Percentiles rank a stretch among this genome's conserved stretches.
Conservation (phyloP, 2,888 invertebrate genomes). For the Yponomeuta malinellus region DNA sequence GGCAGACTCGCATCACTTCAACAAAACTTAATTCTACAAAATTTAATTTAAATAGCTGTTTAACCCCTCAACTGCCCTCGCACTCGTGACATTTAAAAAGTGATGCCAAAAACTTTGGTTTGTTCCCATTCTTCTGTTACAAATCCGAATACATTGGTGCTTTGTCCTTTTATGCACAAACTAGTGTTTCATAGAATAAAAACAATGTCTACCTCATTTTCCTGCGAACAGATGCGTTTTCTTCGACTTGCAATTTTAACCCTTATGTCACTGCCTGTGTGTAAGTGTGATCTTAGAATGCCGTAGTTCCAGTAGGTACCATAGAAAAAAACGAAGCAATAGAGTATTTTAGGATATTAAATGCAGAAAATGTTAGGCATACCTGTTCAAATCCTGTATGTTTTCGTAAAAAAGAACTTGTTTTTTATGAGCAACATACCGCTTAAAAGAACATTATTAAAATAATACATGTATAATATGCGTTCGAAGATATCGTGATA, state of each 20-base stretch:
- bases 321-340: neutral
- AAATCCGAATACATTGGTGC: slow-evolving; percentile 33
- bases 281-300: neutral
- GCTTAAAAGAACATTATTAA: too few relatives aligned
- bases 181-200: slow-evolving; percentile 30
- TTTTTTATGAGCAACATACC: too few relatives aligned
- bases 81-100: too few relatives aligned
- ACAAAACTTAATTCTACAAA: too few relatives aligned
- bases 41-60: too few relatives aligned
- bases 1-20: too few relatives aligned
- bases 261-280: slow-evolving; percentile 10
- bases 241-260: neutral
- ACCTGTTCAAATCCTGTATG: too few relatives aligned
- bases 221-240: slow-evolving; percentile 49
- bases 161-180: slow-evolving; percentile 41
- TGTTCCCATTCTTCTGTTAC: neutral
- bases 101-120: neutral
- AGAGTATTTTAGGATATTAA: too few relatives aligned
- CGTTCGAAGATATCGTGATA: neutral
- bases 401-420: too few relatives aligned
- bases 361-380: too few relatives aligned
- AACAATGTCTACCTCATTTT: slow-evolving; percentile 64
- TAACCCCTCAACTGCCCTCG: too few relatives aligned
- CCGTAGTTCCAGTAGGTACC: neutral
- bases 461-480: neutral